Evolutionary conservation across 2,888 invertebrate species (phyloP).

Genomic region (Chesias legatella): DNA sequence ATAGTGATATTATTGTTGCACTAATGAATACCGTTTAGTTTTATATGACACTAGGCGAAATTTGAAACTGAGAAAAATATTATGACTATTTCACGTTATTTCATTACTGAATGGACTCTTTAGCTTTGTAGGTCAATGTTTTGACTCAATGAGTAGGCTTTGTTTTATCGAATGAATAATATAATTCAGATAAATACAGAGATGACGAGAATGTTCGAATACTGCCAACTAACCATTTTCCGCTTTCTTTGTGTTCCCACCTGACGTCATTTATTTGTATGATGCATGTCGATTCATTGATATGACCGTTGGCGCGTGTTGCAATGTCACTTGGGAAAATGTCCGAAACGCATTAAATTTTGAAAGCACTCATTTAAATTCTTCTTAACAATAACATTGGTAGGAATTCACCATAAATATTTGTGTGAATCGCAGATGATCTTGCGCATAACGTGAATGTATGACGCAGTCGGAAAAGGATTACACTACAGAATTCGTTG

Average conservation of each 20-base stretch:
- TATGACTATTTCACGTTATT: too few species aligned
- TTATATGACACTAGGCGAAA: neutral
- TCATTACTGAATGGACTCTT: too few species aligned
- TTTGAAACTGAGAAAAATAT: too few species aligned
- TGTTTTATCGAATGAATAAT: neutral
- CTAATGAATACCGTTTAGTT: too few species aligned
- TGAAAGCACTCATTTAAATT: too few species aligned
- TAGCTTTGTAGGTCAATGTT: too few species aligned
- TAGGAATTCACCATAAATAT: conserved; percentile 58
- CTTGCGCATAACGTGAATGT: conserved; percentile 36
- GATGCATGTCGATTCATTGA: conserved; percentile 14
- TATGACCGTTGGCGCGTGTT: conserved; percentile 7
- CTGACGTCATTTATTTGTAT: conserved; percentile 7
- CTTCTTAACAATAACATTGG: conserved; percentile 40
- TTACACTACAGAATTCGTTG: too few species aligned
- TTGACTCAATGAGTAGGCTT: too few species aligned
- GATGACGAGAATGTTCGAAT: neutral
- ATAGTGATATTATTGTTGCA: too few species aligned
- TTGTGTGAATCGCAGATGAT: conserved; percentile 39
- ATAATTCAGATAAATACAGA: neutral
- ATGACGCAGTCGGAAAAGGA: conserved; percentile 38
- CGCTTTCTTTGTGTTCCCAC: conserved; percentile 1
- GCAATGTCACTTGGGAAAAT: conserved; percentile 21
- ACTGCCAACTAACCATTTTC: conserved; percentile 2
- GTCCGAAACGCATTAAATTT: too few species aligned